Conservation (phyloP, 2,113 vertebrate genomes). For the Baryphthengus martii region DNA sequence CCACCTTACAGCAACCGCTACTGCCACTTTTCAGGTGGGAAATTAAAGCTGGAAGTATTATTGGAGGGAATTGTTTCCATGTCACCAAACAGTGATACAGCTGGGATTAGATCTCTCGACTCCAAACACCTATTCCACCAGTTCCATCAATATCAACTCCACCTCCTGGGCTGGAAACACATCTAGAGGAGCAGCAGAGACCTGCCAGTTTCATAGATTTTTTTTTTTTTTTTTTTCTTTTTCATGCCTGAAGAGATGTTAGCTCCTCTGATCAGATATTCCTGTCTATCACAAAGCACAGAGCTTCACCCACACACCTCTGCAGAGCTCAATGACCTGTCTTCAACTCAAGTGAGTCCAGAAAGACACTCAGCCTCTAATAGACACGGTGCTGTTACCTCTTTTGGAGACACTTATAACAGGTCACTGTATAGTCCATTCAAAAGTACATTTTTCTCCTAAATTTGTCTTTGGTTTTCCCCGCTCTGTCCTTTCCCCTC, state of each 20-base stretch:
- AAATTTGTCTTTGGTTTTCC: not conserved
- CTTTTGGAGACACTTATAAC: not conserved
- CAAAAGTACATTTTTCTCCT: not conserved
- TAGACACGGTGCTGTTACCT: not conserved
- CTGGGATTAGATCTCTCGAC: not conserved
- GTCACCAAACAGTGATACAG: not conserved
- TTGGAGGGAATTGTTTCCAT: not conserved
- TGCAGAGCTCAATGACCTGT: not conserved
- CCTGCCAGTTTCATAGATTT: not conserved
- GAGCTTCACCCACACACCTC: not conserved
- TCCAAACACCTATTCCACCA: not conserved
- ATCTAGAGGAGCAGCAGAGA: not conserved
- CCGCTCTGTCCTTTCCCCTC: not conserved
- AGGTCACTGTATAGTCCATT: not conserved
- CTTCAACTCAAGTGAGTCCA: not conserved
- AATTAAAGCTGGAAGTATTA: constrained; percentile 1
- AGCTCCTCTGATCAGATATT: not conserved
- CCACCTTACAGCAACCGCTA: not conserved
- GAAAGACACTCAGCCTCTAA: not conserved
- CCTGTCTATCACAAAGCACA: not conserved
- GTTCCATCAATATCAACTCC: not conserved
- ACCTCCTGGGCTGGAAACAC: not conserved
- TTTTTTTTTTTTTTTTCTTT: no score
- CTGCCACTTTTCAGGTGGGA: not conserved
- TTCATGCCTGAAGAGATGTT: not conserved